These are phyloP conservation scores for Papilio elwesi DNA, from an alignment of 2,888 invertebrate genomes.

Conservation along the genomic window DNA sequence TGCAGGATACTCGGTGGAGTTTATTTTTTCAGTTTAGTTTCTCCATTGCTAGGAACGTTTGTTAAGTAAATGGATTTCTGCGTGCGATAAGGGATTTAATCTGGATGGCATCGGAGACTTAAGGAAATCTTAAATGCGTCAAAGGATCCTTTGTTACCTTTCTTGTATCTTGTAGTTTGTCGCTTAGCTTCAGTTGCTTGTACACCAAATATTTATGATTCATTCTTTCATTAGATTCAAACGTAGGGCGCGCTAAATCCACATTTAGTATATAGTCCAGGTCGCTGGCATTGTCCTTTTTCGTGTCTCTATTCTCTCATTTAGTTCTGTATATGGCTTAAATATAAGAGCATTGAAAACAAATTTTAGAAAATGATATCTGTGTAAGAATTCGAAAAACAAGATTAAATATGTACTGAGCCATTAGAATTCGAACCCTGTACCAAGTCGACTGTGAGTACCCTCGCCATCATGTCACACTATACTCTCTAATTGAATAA, in stretches of 20 bases:
- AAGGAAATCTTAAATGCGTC: slow-evolving; percentile 22
- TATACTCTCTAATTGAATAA: not conserved
- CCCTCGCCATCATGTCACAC: not conserved
- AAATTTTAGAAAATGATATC: too few relatives aligned
- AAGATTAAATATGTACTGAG: not conserved
- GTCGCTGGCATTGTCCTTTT: too few relatives aligned
- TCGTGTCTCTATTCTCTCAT: too few relatives aligned
- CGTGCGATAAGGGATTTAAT: slow-evolving; percentile 52
- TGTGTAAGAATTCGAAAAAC: too few relatives aligned
- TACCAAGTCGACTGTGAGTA: not conserved
- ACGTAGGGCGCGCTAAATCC: too few relatives aligned
- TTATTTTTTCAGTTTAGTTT: slow-evolving; percentile 49
- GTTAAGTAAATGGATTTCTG: slow-evolving; percentile 54
- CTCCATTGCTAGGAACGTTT: slow-evolving; percentile 52
- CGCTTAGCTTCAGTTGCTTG: not conserved
- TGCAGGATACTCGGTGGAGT: slow-evolving; percentile 60
- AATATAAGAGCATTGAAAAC: too few relatives aligned
- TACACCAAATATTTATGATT: not conserved
- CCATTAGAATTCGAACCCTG: not conserved
- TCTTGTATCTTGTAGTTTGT: not conserved
- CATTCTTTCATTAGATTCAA: too few relatives aligned
- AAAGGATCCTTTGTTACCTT: slow-evolving; percentile 9
- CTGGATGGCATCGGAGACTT: slow-evolving; percentile 33
- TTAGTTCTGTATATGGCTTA: too few relatives aligned
- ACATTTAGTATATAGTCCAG: too few relatives aligned